Base-by-base conservation (phyloP, 1,140 invertebrate species). In the Zaprionus ornatus region DNA sequence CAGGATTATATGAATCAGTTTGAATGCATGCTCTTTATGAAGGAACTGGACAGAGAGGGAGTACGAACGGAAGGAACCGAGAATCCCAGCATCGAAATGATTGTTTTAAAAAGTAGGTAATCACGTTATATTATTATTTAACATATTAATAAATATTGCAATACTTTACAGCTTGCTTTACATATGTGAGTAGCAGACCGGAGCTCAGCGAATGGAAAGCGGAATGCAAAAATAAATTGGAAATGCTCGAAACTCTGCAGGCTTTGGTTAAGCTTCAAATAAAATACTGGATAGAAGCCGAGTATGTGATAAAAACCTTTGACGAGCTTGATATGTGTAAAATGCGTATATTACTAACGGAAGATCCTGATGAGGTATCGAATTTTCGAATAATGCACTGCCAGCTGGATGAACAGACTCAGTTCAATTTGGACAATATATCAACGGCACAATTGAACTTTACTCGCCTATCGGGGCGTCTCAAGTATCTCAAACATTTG, bases 321-420 rank as follows among this genome's bases (percentile, higher is more conserved):
- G 96, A 97, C 93, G 96, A 97, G 93, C 82, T 97, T 27, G 94
- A 94, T 74, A 97, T 97, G 95, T 96, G 96, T 23, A 96, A 95
- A 73, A 94, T 95, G 45, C 91, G 96, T 42, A 92, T 97, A 68
- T 52, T 74, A 1, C 57, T 92, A 1, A 85, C 82, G 1, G 69
- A 86, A n/a, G 61, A 92, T 32, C 80, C 86, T 0, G 73, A 90
- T 2, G 80, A 91, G 52, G 86, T 83, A 25, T 85, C 91, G 0
- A 91, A 84, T 25, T 91, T 54, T 74, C 82, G 83, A 19, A 67
- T 92, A 9, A 59, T 90, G n/a, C 37, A 55, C 1, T 77, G 68
- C 23, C 84, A 92, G 35, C 15, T 92, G 17, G 69, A 85, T 13
- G 80, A 80, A 21, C 77, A 80, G 17, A 35, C 74, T 27, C 17